phyloP scores from a whole-genome alignment of 1,140 invertebrate species.

The Heliconius nattereri region DNA sequence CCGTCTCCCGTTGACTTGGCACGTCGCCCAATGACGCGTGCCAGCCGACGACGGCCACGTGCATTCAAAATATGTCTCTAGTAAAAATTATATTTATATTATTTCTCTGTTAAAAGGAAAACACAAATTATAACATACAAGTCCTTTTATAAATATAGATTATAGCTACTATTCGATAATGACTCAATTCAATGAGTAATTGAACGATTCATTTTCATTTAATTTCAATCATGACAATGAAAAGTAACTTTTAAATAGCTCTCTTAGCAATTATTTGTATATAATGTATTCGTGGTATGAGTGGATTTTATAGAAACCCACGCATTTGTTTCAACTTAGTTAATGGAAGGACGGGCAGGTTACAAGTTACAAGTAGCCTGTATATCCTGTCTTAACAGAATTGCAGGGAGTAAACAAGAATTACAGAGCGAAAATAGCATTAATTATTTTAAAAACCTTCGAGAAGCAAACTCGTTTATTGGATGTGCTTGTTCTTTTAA shows the following conservation, averaged over 20 bases:
- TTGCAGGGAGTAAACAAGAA: conserved; percentile 46
- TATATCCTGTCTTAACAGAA: conserved; percentile 47
- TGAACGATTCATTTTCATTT: background rate
- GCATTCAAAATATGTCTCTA: conserved; percentile 37
- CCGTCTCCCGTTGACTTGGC: conserved; percentile 53
- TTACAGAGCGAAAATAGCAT: conserved; percentile 47
- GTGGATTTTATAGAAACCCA: conserved; percentile 43
- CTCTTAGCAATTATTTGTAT: conserved; percentile 21
- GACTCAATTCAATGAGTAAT: conserved; percentile 15
- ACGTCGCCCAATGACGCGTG: conserved; percentile 50
- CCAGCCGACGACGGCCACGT: conserved; percentile 43
- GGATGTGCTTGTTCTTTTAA: conserved; percentile 6
- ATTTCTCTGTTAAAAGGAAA: conserved; percentile 9
- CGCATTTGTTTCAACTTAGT: conserved; percentile 46
- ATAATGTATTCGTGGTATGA: conserved; percentile 40
- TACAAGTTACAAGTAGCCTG: conserved; percentile 46
- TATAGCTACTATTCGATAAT: background rate
- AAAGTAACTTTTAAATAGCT: background rate
- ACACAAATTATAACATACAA: background rate
- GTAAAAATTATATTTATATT: conserved; percentile 11
- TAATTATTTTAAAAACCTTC: conserved; percentile 45
- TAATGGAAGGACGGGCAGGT: conserved; percentile 44
- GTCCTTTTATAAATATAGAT: too few relatives aligned
- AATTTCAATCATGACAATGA: background rate
- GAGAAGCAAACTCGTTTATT: conserved; percentile 36